Percentiles rank a stretch among this genome's conserved stretches.
phyloP scores from a whole-genome alignment of 2,797 vertebrate genomes.

The Chelon labrosus region DNA sequence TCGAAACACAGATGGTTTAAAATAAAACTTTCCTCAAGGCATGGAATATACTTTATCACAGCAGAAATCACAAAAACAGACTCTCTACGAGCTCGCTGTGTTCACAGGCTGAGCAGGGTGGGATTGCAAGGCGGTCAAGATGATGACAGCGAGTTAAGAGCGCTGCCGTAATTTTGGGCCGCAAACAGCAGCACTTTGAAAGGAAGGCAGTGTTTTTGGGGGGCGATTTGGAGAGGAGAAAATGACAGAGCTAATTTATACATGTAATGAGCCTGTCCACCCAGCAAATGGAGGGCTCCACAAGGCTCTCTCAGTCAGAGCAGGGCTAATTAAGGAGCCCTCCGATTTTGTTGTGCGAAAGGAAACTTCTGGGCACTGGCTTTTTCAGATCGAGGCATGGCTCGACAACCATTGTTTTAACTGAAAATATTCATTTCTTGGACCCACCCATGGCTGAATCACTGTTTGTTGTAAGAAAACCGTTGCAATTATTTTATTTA shows the following conservation, averaged over 20 bases:
- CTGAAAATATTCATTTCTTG: not conserved
- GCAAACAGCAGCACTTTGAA: constrained; percentile 24
- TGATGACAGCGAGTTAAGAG: constrained; percentile 31
- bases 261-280: constrained; percentile 7
- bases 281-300: constrained; percentile 4
- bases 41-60: not conserved
- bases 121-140: constrained; percentile 11
- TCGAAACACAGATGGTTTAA: not conserved
- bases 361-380: too few species aligned
- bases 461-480: not conserved
- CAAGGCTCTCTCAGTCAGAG: not conserved
- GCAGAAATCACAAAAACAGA: not conserved
- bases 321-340: not conserved
- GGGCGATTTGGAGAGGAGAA: constrained; percentile 13
- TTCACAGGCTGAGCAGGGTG: constrained; percentile 13
- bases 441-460: not conserved
- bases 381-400: not conserved
- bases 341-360: not conserved
- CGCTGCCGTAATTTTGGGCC: constrained; percentile 19
- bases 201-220: constrained; percentile 17
- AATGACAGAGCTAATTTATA: constrained; percentile 30
- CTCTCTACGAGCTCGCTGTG: not conserved
- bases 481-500: not conserved
- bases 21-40: not conserved
- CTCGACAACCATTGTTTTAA: not conserved